Percentiles rank a stretch among this genome's conserved stretches.
Evolutionary conservation across 1,140 invertebrate genomes (phyloP).

Genomic region (Drosophila funebris): DNA sequence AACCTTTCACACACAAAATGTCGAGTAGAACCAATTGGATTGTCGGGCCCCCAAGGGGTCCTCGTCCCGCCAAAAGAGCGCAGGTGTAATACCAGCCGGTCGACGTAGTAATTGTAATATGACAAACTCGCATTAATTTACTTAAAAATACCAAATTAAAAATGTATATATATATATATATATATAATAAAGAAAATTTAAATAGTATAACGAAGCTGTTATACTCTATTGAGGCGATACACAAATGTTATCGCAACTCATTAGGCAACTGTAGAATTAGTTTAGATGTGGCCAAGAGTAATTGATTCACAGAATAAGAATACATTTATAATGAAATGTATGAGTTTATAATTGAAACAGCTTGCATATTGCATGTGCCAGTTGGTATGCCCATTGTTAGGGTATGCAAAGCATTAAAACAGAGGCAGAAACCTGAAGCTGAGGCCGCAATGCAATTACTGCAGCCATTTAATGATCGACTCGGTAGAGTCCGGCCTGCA

Average conservation of each 20-base stretch:
- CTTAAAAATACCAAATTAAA: conserved; percentile 22
- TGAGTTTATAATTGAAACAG: too few relatives aligned
- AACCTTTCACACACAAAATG: conserved; percentile 45
- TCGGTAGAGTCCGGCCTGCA: conserved; percentile 29
- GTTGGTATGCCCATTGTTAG: conserved; percentile 17
- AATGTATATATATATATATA: too few relatives aligned
- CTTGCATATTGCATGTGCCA: background rate
- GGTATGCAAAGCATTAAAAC: conserved; percentile 22
- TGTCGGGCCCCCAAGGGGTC: conserved; percentile 20
- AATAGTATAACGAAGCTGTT: background rate
- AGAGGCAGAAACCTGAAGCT: conserved; percentile 28
- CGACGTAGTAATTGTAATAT: conserved; percentile 71
- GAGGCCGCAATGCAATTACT: conserved; percentile 66
- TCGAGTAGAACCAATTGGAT: conserved; percentile 41
- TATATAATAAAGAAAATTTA: too few relatives aligned
- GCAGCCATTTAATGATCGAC: conserved; percentile 72
- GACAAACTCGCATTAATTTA: conserved; percentile 73
- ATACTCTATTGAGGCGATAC: conserved; percentile 2
- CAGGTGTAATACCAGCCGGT: conserved; percentile 72
- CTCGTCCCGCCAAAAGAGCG: conserved; percentile 23
- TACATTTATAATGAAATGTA: too few relatives aligned
- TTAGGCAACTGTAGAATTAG: background rate
- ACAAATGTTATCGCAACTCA: background rate
- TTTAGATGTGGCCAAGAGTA: too few relatives aligned
- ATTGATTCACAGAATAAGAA: background rate